Conservation (phyloP, 92 coral and sea anemone genomes). For the Palythoa caribaeorum region DNA sequence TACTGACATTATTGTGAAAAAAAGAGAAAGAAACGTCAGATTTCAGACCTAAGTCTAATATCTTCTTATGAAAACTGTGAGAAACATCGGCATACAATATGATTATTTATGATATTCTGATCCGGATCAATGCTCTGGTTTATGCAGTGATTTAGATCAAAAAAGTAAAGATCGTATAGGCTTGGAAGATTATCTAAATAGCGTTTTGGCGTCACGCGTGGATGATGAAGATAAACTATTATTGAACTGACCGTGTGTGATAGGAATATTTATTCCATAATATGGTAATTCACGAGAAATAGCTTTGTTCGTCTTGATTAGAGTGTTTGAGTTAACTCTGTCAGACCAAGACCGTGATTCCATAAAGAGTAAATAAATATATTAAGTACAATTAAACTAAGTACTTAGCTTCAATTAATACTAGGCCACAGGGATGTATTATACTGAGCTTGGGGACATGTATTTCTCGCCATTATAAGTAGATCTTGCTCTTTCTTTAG, state of each 20-base stretch:
- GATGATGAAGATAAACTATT: slow-evolving; percentile 1
- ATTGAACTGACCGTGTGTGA: slow-evolving; percentile 17
- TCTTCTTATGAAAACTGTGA: slow-evolving; percentile 2
- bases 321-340: not conserved
- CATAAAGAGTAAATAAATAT: not conserved
- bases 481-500: not conserved
- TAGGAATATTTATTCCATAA: slow-evolving; percentile 25
- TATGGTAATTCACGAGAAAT: slow-evolving; percentile 16
- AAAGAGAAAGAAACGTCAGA: not conserved
- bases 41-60: not conserved
- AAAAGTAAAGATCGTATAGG: slow-evolving; percentile 15
- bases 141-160: not conserved
- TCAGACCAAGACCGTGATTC: not conserved
- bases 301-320: slow-evolving; percentile 1
- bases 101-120: slow-evolving; percentile 26
- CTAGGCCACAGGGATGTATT: not conserved
- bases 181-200: slow-evolving; percentile 16
- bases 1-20: not conserved
- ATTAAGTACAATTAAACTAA: not conserved
- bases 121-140: slow-evolving; percentile 25
- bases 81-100: slow-evolving; percentile 15
- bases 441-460: slow-evolving; percentile 2
- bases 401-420: not conserved
- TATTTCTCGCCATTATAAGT: not conserved
- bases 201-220: not conserved